Evolutionary conservation across 1,140 invertebrate species (phyloP), one percentile per base, ranked within the genome.

Genomic region (Psix sp.): DNA sequence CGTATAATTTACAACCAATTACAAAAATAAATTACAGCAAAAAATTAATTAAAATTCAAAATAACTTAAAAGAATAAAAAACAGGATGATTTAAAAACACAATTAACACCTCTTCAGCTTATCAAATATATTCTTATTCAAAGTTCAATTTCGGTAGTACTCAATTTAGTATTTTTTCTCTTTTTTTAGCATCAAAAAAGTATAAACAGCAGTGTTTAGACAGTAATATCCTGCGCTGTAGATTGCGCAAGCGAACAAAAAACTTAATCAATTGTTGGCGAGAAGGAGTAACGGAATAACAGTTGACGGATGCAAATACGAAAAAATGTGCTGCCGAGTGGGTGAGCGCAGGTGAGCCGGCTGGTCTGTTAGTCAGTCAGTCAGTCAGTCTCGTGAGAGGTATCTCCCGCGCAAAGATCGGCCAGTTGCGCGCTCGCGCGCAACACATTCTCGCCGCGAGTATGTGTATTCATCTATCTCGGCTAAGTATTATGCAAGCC

Each of bases 401-500:
- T 68, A 48, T 60, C 57, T 71, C 57, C 51, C 57, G 49, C 66
- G 57, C 57, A 56, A 63, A 62, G 57, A 71, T 56, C 49, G 57
- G 40, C 49, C 43, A 52, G 49, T 56, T 18, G 48, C 51, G 51
- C 18, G 39, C 38, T 2, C 52, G 51, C 26, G 42, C 49, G n/a
- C n/a, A n/a, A 59, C 49, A 31, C 51, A 51, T 29, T 36, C 49
- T 38, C n/a, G n/a, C n/a, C 14, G 35, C 17, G 7, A 24, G 45
- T 45, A 49, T 40, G 40, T 36, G 17, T 52, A 49, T 71, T 31
- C 49, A 63, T 62, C 67, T 72, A 72, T 72, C 67, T 49, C 59
- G 59, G 45, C 45, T 72, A 59, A 59, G 52, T 65, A 65, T 72
- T 72, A 72, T 72, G 68, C 68, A 72, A 72, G 68, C 60, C 52